Percentiles rank a stretch among this genome's conserved stretches.
Evolutionary conservation across 2,797 vertebrate species (phyloP).

Genomic region (Malurus splendens): DNA sequence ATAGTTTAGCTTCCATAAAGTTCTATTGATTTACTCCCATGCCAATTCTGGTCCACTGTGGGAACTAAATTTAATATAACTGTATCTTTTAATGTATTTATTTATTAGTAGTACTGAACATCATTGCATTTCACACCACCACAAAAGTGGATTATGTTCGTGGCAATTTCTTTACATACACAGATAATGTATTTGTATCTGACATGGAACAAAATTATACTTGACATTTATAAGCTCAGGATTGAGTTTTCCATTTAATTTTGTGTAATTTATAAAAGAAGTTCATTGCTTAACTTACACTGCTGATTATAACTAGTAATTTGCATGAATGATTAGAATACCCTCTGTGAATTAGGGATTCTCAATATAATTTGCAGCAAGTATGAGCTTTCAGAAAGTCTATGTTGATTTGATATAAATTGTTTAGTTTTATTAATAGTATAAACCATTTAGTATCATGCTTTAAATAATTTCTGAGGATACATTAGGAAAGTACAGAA

Average conservation of each 20-base stretch:
- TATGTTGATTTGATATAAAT: not conserved
- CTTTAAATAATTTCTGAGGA: not conserved
- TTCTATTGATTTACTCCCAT: not conserved
- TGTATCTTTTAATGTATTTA: constrained; percentile 26
- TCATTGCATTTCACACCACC: not conserved
- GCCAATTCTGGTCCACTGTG: not conserved
- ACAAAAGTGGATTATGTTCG: not conserved
- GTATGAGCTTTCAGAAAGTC: not conserved
- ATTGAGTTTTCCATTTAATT: not conserved
- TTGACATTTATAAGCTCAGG: not conserved
- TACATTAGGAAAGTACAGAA: not conserved
- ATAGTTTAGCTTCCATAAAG: not conserved
- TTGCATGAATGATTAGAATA: constrained; percentile 1
- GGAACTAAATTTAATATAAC: constrained; percentile 13
- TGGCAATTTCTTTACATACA: not conserved
- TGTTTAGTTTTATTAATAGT: not conserved
- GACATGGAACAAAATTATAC: not conserved
- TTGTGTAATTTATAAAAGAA: not conserved
- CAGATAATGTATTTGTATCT: not conserved
- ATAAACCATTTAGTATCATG: not conserved
- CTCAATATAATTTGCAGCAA: not conserved
- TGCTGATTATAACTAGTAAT: not conserved
- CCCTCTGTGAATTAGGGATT: not conserved
- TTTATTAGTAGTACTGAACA: constrained; percentile 6
- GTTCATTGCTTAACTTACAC: not conserved